Evolutionary conservation across 2,888 invertebrate genomes (phyloP).

Genomic region (Polymixis flavicincta): DNA sequence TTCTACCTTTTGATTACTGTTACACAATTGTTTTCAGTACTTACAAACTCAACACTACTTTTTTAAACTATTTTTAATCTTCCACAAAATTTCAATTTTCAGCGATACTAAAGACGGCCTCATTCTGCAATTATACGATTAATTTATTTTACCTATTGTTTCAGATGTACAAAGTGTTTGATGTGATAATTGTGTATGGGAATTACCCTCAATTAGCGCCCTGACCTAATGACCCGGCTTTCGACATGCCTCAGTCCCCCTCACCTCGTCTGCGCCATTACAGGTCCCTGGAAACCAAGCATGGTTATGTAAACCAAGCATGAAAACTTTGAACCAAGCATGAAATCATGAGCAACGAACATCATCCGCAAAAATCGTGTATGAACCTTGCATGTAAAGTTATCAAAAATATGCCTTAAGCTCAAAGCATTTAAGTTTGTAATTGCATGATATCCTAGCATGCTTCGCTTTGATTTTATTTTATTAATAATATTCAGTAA

Average conservation of each 20-base stretch:
- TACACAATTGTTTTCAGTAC: slow-evolving; percentile 13
- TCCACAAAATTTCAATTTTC: slow-evolving; percentile 50
- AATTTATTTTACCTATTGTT: slow-evolving; percentile 80
- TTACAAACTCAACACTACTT: slow-evolving; percentile 11
- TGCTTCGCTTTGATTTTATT: slow-evolving; percentile 29
- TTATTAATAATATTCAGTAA: not conserved
- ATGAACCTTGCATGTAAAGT: slow-evolving; percentile 57
- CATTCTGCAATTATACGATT: slow-evolving; percentile 57
- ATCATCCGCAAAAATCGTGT: slow-evolving; percentile 56
- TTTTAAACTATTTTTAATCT: slow-evolving; percentile 29
- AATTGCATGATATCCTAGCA: slow-evolving; percentile 42
- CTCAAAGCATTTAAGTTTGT: slow-evolving; percentile 6
- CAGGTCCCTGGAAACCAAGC: slow-evolving; percentile 91
- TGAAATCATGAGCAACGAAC: slow-evolving; percentile 60
- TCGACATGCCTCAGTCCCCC: slow-evolving; percentile 93
- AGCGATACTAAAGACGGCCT: slow-evolving; percentile 42
- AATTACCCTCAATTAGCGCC: slow-evolving; percentile 85
- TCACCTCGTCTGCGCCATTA: slow-evolving; percentile 94
- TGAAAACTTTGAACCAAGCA: slow-evolving; percentile 60
- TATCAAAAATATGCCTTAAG: slow-evolving; percentile 16
- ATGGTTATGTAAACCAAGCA: slow-evolving; percentile 74
- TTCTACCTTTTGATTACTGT: not conserved
- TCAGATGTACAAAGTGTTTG: slow-evolving; percentile 90
- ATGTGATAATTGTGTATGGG: slow-evolving; percentile 88
- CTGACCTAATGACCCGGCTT: slow-evolving; percentile 92